Percentiles rank a stretch among this genome's conserved stretches.
These are phyloP conservation scores for Poicephalus meyeri DNA, from an alignment of 2,113 vertebrate species.

Conservation along the genomic window DNA sequence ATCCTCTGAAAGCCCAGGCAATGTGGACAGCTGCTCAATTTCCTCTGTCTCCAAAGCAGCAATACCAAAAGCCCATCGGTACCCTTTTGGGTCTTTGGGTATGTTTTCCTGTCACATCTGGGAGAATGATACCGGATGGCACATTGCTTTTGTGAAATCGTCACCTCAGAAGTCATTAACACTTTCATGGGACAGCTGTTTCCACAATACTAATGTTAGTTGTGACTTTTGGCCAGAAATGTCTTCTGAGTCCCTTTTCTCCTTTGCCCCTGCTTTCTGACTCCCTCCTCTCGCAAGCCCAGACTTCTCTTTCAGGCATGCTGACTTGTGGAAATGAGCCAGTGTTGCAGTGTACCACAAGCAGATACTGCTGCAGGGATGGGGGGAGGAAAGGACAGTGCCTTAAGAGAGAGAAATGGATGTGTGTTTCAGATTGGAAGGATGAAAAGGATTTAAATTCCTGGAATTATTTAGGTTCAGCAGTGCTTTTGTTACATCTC, in stretches of 20 bases:
- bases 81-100: no score
- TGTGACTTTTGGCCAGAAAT: not conserved
- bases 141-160: not conserved
- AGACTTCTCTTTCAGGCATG: not conserved
- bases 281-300: not conserved
- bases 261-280: not conserved
- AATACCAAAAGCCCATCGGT: no score
- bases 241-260: not conserved
- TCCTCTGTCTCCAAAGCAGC: no score
- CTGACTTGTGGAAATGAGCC: conserved; percentile 51
- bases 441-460: not conserved
- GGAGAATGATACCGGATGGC: not conserved
- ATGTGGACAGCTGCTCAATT: no score
- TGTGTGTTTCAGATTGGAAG: not conserved
- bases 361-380: conserved; percentile 8
- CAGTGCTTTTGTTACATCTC: not conserved
- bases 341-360: not conserved
- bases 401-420: not conserved
- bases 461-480: not conserved
- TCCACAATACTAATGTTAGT: not conserved
- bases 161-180: not conserved
- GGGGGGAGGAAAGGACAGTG: not conserved
- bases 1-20: no score
- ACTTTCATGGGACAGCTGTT: not conserved
- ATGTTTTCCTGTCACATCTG: not conserved